Conservation (phyloP, 2,888 invertebrate species). For the Ophioninae sp. region DNA sequence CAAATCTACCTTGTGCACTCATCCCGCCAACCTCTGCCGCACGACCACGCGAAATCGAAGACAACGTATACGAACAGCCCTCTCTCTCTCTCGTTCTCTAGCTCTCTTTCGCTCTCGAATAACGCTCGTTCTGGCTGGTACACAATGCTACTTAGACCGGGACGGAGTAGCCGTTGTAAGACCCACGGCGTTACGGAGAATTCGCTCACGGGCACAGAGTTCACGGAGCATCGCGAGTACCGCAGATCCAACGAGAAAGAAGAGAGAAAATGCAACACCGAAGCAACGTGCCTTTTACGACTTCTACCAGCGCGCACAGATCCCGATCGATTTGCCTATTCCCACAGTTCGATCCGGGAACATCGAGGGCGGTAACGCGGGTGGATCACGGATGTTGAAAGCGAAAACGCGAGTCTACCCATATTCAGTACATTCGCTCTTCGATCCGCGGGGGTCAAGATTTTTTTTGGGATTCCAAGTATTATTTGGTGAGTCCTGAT, state of each 20-base stretch:
- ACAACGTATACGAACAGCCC: conserved; percentile 29
- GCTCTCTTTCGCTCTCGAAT: conserved; percentile 37
- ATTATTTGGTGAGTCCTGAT: background rate
- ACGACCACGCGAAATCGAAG: conserved; percentile 57
- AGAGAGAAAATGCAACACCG: conserved; percentile 20
- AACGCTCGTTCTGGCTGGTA: conserved; percentile 36
- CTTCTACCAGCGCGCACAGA: conserved; percentile 34
- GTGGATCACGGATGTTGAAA: background rate
- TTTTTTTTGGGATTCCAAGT: background rate
- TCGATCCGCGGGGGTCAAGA: background rate
- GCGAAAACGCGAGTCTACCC: background rate
- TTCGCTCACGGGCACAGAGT: conserved; percentile 61
- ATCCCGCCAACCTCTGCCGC: conserved; percentile 50
- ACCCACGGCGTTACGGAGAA: conserved; percentile 58
- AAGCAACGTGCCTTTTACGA: conserved; percentile 37
- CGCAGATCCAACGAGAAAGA: conserved; percentile 11
- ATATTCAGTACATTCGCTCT: background rate
- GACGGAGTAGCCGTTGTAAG: conserved; percentile 39
- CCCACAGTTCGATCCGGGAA: conserved; percentile 44
- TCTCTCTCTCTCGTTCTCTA: conserved; percentile 58
- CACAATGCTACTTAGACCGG: conserved; percentile 56
- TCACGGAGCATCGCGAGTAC: conserved; percentile 48
- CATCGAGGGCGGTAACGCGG: background rate
- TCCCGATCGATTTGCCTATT: conserved; percentile 53
- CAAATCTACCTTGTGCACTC: conserved; percentile 34